A percentile compares a stretch with the other conserved stretches of the same genome.
Conservation (phyloP, 2,113 vertebrate genomes). For the Poeciliopsis retropinna region DNA sequence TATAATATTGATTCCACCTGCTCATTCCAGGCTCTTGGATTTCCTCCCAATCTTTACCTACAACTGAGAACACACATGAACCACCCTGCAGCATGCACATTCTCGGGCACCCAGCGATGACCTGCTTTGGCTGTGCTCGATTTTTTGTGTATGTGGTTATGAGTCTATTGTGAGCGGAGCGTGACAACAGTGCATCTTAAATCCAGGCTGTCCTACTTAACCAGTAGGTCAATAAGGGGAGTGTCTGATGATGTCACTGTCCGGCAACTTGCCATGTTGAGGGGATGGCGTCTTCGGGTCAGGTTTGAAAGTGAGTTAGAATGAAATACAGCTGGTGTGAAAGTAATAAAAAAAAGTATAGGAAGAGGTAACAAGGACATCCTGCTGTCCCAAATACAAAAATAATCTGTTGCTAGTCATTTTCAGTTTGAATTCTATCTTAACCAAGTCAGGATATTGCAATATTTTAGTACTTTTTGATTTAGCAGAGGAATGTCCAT, state of each 20-base stretch:
- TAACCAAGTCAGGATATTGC: not conserved
- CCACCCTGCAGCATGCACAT: slow-evolving; percentile 35
- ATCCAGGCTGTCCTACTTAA: slow-evolving; percentile 70
- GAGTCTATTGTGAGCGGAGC: slow-evolving; percentile 49
- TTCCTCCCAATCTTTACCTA: slow-evolving; percentile 54
- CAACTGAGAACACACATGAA: slow-evolving; percentile 57
- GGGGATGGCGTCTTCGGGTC: slow-evolving; percentile 20
- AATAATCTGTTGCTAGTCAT: slow-evolving; percentile 1
- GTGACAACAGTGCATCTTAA: slow-evolving; percentile 66
- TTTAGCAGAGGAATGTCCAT: not conserved
- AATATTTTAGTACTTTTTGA: not conserved
- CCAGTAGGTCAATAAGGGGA: slow-evolving; percentile 51
- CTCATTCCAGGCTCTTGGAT: slow-evolving; percentile 43
- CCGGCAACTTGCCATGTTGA: slow-evolving; percentile 20
- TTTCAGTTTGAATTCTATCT: slow-evolving; percentile 2
- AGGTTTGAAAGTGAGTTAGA: slow-evolving; percentile 1
- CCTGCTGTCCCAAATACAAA: not conserved
- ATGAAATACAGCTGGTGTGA: slow-evolving; percentile 10
- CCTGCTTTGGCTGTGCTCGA: slow-evolving; percentile 50
- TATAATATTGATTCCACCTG: slow-evolving; percentile 57
- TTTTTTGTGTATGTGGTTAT: slow-evolving; percentile 12
- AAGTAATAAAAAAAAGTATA: not conserved
- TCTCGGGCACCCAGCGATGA: slow-evolving; percentile 28
- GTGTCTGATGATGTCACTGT: slow-evolving; percentile 55
- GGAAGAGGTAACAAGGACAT: not conserved